These are phyloP conservation scores for Tenthredo livida DNA, from an alignment of 2,888 invertebrate genomes.

Conservation along the genomic window DNA sequence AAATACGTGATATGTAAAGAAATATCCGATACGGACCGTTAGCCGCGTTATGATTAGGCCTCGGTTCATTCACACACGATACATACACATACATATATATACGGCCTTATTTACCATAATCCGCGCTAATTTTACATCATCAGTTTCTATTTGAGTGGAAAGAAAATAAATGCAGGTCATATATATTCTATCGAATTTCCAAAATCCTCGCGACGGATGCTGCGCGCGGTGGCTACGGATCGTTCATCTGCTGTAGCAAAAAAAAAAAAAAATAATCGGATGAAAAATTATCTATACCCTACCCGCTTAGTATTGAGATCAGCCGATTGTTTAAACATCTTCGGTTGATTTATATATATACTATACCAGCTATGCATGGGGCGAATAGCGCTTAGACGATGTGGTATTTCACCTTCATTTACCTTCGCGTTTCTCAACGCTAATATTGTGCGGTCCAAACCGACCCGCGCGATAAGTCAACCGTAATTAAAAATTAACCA, in stretches of 20 bases:
- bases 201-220: conserved; percentile 32
- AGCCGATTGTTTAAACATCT: not conserved
- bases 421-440: not conserved
- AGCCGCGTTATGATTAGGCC: not conserved
- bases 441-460: not conserved
- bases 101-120: not conserved
- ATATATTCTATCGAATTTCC: conserved; percentile 38
- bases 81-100: not conserved
- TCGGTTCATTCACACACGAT: not conserved
- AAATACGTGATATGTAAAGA: not conserved
- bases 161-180: not conserved
- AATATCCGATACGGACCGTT: not conserved
- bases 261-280: not conserved
- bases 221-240: conserved; percentile 36
- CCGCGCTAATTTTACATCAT: not conserved
- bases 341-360: not conserved
- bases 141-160: conserved; percentile 3
- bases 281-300: conserved; percentile 2
- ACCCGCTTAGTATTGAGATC: too few species aligned
- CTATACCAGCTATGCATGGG: not conserved
- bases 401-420: not conserved
- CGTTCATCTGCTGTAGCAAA: not conserved
- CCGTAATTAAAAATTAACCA: not conserved
- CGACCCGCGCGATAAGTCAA: not conserved
- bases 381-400: not conserved